A percentile compares a stretch with the other conserved stretches of the same genome.
phyloP scores from a whole-genome alignment of 1,140 invertebrate genomes.

The Chelonus insularis region DNA sequence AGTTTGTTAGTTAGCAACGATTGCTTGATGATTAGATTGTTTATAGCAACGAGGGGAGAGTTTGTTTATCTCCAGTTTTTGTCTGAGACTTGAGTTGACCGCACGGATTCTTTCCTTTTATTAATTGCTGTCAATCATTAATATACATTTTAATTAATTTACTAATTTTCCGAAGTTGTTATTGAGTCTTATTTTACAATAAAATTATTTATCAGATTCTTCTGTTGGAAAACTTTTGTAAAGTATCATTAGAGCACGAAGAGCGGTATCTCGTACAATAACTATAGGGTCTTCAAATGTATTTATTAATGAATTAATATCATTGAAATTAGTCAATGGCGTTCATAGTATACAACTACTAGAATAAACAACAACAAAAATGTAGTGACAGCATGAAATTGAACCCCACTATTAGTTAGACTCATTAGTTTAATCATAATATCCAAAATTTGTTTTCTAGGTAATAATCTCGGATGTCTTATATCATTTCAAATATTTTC shows the following conservation, averaged over 20 bases:
- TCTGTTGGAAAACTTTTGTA: conserved; percentile 67
- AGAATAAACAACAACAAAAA: conserved; percentile 77
- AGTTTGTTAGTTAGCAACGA: no score
- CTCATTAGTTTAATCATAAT: conserved; percentile 81
- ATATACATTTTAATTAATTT: no score
- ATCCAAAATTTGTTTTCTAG: conserved; percentile 78
- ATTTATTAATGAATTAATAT: conserved; percentile 76
- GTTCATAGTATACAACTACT: conserved; percentile 68
- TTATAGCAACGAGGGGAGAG: no score
- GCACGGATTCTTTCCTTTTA: no score
- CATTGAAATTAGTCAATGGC: conserved; percentile 67
- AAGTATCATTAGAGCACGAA: conserved; percentile 73
- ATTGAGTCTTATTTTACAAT: no score
- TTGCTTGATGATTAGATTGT: no score
- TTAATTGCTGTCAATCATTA: no score
- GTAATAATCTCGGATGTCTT: conserved; percentile 76
- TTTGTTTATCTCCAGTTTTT: no score
- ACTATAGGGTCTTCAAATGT: conserved; percentile 72
- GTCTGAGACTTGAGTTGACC: no score
- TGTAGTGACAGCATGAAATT: conserved; percentile 75
- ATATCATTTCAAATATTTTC: conserved; percentile 58
- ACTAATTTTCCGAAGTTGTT: no score
- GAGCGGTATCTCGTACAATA: conserved; percentile 77
- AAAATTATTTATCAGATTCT: conserved; percentile 64
- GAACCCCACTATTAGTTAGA: conserved; percentile 68